Evolutionary conservation across 2,797 vertebrate species (phyloP), one percentile per base, ranked within the genome.

Genomic region (Pelochelys cantorii): DNA sequence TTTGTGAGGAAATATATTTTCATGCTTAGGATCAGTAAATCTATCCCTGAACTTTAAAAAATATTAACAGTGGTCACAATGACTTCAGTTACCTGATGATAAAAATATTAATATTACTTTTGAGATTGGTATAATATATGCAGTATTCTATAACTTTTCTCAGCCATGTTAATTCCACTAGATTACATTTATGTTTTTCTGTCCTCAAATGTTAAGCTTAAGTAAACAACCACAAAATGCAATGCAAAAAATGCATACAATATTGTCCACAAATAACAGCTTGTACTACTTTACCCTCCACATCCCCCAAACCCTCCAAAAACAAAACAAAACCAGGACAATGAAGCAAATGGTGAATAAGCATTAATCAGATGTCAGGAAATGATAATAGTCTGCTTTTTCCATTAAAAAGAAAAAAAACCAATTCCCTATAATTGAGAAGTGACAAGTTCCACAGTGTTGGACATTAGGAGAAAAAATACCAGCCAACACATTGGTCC

Each of bases 31-130:
- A 0, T 56, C 53, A 11, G 87, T 84, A 86, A 2, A 57, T 4
- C 34, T 94, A 88, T n/a, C 54, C 27, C 10, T 88, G 10, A 90
- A 59, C 2, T 84, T 0, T 84, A 78, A 93, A 65, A 65, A 90
- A 92, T 85, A 87, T 80, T 90, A 88, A 87, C 87, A 37, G 15
- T n/a, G n/a, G 59, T 92, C 85, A 77, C 11, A 81, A 81, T 94
- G 89, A 81, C 31, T 84, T 85, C 15, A 93, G 52, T 15, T 78
- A 23, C 31, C 4, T 68, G 83, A 84, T 31, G 75, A 13, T 48
- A 88, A 92, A 77, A 79, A 83, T 34, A 80, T 59, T 53, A 29
- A 62, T 79, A 91, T 71, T 57, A 83, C 91, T 84, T 89, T 20
- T 57, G 87, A 92, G 86, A 91, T 75, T 85, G 34, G n/a, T 88